phyloP scores from a whole-genome alignment of 2,888 invertebrate species.

The Monoplex corrugatus region DNA sequence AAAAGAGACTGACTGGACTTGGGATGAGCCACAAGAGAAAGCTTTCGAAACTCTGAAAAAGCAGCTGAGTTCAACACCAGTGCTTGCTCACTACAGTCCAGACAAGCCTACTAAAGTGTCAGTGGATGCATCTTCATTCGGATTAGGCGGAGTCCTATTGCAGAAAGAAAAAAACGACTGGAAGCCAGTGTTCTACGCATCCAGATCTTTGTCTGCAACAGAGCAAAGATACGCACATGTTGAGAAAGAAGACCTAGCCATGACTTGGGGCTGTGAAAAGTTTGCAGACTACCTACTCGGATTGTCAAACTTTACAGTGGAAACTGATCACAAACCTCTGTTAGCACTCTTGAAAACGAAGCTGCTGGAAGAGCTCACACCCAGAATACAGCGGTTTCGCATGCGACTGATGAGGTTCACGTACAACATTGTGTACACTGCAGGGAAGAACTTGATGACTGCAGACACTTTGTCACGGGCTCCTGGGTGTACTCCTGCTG shows the following conservation, averaged over 20 bases:
- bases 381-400: no score
- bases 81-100: not conserved
- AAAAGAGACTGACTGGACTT: not conserved
- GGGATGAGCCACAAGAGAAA: not conserved
- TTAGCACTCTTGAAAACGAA: no score
- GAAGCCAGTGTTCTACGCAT: slow-evolving; percentile 40
- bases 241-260: slow-evolving; percentile 14
- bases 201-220: slow-evolving; percentile 15
- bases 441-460: no score
- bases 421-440: no score
- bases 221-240: slow-evolving; percentile 39
- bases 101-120: not conserved
- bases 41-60: not conserved
- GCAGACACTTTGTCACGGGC: no score
- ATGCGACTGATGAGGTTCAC: no score
- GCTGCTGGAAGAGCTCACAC: no score
- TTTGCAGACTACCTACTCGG: not conserved
- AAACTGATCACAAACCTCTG: no score
- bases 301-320: no score
- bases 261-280: slow-evolving; percentile 34
- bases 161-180: slow-evolving; percentile 16
- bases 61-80: not conserved
- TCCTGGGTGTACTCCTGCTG: no score
- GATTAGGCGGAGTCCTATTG: not conserved
- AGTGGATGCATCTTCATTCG: not conserved